Conservation (phyloP, 2,888 invertebrate species). For the Liposcelis brunnea region DNA sequence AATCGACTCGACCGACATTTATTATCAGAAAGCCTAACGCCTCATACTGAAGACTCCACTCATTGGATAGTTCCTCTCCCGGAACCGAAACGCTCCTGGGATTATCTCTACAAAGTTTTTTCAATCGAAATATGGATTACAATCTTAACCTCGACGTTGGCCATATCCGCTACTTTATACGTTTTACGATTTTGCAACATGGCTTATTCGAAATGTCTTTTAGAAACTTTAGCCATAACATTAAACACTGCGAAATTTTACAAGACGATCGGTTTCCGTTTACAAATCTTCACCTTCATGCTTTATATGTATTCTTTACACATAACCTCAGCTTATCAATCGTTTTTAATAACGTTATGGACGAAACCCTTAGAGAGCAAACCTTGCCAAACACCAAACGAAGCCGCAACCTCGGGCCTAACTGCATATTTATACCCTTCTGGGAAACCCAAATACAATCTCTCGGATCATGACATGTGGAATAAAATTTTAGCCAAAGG, state of each 20-base stretch:
- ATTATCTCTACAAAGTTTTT: background rate
- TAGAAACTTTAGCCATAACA: background rate
- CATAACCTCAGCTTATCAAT: background rate
- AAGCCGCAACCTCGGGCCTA: background rate
- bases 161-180: background rate
- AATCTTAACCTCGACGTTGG: background rate
- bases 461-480: background rate
- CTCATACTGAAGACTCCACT: background rate
- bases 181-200: background rate
- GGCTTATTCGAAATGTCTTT: background rate
- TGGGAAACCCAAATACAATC: background rate
- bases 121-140: background rate
- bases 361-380: background rate
- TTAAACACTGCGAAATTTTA: background rate
- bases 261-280: background rate
- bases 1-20: background rate
- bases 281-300: background rate
- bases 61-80: background rate
- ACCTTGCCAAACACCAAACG: background rate
- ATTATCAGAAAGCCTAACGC: background rate
- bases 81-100: background rate
- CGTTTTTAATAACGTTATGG: background rate
- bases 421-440: background rate
- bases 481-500: background rate
- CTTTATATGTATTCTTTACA: background rate